Conservation (phyloP, 2,888 invertebrate genomes). For the Steromphala cineraria region DNA sequence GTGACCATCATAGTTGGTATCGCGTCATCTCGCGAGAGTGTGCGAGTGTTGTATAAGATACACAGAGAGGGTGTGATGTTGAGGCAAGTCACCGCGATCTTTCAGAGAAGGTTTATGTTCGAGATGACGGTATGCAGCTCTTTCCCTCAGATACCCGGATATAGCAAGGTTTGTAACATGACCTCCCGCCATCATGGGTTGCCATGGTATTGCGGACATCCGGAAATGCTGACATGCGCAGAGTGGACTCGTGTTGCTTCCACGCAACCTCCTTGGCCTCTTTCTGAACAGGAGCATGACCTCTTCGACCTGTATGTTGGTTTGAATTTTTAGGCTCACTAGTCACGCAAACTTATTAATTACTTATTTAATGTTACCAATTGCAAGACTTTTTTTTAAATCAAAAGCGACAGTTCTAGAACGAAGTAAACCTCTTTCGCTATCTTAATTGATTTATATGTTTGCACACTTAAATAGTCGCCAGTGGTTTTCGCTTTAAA, state of each 20-base stretch:
- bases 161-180: neutral
- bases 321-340: too few species aligned
- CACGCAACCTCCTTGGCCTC: neutral
- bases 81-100: neutral
- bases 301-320: neutral
- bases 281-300: neutral
- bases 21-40: neutral
- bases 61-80: neutral
- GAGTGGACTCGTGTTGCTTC: conserved; percentile 1
- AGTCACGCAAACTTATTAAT: too few species aligned
- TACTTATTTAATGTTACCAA: too few species aligned
- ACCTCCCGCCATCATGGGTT: neutral
- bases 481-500: too few species aligned
- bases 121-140: neutral
- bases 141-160: neutral
- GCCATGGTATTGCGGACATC: conserved; percentile 11
- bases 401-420: too few species aligned
- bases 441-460: too few species aligned
- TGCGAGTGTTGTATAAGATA: neutral
- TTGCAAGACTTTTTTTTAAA: too few species aligned
- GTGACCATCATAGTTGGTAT: neutral
- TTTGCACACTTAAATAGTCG: too few species aligned
- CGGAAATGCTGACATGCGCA: conserved; percentile 17
- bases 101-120: conserved; percentile 6
- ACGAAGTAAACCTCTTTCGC: too few species aligned